Percentiles rank a stretch among this genome's conserved stretches.
Evolutionary conservation across 23 tunicate species (phyloP).

Genomic region (Trididemnum clinides): DNA sequence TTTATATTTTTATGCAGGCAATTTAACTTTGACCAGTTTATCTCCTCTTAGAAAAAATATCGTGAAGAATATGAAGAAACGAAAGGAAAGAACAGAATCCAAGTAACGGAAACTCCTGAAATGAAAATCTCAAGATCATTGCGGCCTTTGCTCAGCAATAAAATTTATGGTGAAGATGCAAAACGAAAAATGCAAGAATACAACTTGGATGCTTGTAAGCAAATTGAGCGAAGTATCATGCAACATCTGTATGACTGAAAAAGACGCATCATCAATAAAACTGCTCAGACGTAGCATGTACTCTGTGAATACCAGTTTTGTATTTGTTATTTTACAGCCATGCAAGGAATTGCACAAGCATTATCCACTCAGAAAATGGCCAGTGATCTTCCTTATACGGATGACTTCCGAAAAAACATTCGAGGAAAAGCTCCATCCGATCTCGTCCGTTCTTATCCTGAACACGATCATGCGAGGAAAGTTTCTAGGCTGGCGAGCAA

Average conservation of each 20-base stretch:
- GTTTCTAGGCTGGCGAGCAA: conserved; percentile 65
- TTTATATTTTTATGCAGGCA: too few species aligned
- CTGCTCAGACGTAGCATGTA: too few species aligned
- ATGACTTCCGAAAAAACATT: conserved; percentile 72
- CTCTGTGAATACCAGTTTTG: too few species aligned
- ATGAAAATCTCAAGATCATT: conserved; percentile 85
- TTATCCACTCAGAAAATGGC: conserved; percentile 66
- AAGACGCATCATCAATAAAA: too few species aligned
- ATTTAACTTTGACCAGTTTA: neutral
- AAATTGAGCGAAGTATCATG: too few species aligned
- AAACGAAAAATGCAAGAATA: conserved; percentile 80
- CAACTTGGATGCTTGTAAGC: conserved; percentile 91
- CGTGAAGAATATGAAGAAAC: conserved; percentile 69
- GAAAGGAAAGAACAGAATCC: conserved; percentile 68
- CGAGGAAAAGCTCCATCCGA: conserved; percentile 78
- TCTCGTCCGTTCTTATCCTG: conserved; percentile 77
- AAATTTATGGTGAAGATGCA: conserved; percentile 76
- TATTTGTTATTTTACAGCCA: conserved; percentile 46
- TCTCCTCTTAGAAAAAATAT: conserved; percentile 60
- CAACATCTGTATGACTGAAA: too few species aligned
- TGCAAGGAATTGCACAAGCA: conserved; percentile 78
- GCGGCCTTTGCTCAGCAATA: conserved; percentile 79
- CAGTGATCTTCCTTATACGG: conserved; percentile 48
- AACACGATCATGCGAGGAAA: conserved; percentile 59
- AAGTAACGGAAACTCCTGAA: conserved; percentile 93